phyloP scores from a whole-genome alignment of 1,140 invertebrate species.

The Telenomus remus region DNA sequence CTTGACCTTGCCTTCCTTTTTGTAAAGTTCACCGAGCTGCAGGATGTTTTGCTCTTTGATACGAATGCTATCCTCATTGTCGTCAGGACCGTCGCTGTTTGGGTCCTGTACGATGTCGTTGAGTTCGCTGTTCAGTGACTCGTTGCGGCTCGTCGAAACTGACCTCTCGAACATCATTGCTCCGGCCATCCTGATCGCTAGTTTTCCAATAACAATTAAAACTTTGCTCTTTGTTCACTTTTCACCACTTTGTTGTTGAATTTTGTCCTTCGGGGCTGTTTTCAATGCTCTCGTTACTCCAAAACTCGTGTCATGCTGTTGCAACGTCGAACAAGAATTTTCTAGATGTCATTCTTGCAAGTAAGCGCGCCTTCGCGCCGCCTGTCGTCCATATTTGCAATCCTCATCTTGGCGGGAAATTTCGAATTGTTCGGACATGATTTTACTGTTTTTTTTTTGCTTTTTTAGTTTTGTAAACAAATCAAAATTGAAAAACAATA shows the following conservation, averaged over 20 bases:
- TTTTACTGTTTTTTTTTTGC: too few species aligned
- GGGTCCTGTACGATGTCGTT: conserved; percentile 84
- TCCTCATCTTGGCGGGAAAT: not conserved
- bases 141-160: conserved; percentile 82
- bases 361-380: not conserved
- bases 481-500: too few species aligned
- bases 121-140: conserved; percentile 78
- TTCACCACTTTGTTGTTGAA: conserved; percentile 5
- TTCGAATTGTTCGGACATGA: not conserved
- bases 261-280: conserved; percentile 1
- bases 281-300: conserved; percentile 27
- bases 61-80: conserved; percentile 90
- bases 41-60: conserved; percentile 93
- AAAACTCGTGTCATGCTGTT: conserved; percentile 59
- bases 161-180: conserved; percentile 89
- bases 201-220: not conserved
- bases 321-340: not conserved
- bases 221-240: not conserved
- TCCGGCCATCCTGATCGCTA: conserved; percentile 81
- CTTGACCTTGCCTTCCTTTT: conserved; percentile 94
- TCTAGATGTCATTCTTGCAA: conserved; percentile 5
- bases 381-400: not conserved
- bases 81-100: conserved; percentile 79
- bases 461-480: too few species aligned
- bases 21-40: conserved; percentile 91